A percentile compares a stretch with the other conserved stretches of the same genome.
Conservation (phyloP, 2,888 invertebrate genomes). For the Cinara cedri region DNA sequence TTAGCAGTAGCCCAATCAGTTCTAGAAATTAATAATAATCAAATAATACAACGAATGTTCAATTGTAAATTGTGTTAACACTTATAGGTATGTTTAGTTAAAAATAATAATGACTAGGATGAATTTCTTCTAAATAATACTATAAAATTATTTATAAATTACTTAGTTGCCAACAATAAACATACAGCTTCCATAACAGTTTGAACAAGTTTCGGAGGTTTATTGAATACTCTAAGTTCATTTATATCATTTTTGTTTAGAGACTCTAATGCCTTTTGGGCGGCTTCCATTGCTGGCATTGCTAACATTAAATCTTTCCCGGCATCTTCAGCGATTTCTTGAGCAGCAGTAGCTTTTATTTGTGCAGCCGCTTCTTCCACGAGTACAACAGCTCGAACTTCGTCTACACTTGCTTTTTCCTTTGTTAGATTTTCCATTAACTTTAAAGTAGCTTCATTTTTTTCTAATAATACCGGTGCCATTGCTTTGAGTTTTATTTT, state of each 20-base stretch:
- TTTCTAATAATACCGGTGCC: constrained; percentile 80
- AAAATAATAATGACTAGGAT: too few relatives aligned
- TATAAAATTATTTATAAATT: constrained; percentile 62
- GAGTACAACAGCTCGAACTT: constrained; percentile 78
- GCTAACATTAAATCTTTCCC: constrained; percentile 84
- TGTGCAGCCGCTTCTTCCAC: constrained; percentile 84
- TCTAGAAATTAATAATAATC: constrained; percentile 19
- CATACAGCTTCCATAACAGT: constrained; percentile 94
- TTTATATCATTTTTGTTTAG: constrained; percentile 90
- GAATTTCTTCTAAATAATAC: too few relatives aligned
- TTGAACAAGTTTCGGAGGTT: constrained; percentile 83
- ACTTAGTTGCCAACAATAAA: constrained; percentile 79
- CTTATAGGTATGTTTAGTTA: too few relatives aligned
- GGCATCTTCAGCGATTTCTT: constrained; percentile 83
- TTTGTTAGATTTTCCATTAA: constrained; percentile 77
- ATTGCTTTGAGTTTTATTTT: constrained; percentile 80
- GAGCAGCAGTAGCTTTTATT: constrained; percentile 85
- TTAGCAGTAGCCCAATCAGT: constrained; percentile 88
- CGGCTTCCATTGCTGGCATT: constrained; percentile 83
- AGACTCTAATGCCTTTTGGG: constrained; percentile 81
- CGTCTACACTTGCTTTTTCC: constrained; percentile 82
- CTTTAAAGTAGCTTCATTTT: constrained; percentile 76
- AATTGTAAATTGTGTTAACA: constrained; percentile 64
- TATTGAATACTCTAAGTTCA: constrained; percentile 69
- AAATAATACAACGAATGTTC: neutral